Evolutionary conservation across 2,113 vertebrate species (phyloP).

Genomic region (Hepsetus odoe): DNA sequence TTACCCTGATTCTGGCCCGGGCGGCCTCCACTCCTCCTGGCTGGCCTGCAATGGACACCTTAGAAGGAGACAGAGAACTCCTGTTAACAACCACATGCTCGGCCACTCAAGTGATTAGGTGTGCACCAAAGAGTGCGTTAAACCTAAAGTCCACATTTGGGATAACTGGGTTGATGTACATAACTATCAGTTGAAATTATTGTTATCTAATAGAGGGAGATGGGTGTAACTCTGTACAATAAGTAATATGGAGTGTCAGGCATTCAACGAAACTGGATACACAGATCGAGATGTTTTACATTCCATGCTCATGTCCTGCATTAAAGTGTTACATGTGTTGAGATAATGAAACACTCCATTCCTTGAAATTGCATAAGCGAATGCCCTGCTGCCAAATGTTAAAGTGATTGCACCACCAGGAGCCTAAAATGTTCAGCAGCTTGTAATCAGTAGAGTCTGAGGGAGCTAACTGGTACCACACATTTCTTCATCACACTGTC

Average conservation of each 20-base stretch:
- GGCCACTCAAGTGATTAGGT: neutral
- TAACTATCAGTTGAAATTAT: neutral
- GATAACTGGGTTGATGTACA: neutral
- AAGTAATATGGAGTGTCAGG: neutral
- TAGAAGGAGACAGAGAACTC: constrained; percentile 17
- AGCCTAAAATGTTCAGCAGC: constrained; percentile 12
- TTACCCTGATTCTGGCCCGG: constrained; percentile 88
- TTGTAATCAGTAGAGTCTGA: constrained; percentile 10
- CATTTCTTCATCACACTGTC: constrained; percentile 30
- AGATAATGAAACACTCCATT: constrained; percentile 27
- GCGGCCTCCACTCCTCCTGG: constrained; percentile 88
- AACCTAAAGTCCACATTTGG: neutral
- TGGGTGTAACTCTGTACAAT: neutral
- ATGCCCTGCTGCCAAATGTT: constrained; percentile 17
- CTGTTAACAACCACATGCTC: neutral
- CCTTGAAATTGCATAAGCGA: constrained; percentile 25
- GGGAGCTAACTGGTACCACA: constrained; percentile 45
- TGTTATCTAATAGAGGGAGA: constrained; percentile 2
- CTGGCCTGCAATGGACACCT: constrained; percentile 91
- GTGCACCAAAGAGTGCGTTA: neutral
- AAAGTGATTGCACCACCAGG: constrained; percentile 28
- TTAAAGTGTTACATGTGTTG: constrained; percentile 27
- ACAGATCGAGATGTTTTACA: constrained; percentile 18
- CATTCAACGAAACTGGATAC: constrained; percentile 30
- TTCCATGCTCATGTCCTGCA: neutral